Evolutionary conservation across 2,113 vertebrate species (phyloP), one percentile per base, ranked within the genome.

Genomic region (Chauna torquata): DNA sequence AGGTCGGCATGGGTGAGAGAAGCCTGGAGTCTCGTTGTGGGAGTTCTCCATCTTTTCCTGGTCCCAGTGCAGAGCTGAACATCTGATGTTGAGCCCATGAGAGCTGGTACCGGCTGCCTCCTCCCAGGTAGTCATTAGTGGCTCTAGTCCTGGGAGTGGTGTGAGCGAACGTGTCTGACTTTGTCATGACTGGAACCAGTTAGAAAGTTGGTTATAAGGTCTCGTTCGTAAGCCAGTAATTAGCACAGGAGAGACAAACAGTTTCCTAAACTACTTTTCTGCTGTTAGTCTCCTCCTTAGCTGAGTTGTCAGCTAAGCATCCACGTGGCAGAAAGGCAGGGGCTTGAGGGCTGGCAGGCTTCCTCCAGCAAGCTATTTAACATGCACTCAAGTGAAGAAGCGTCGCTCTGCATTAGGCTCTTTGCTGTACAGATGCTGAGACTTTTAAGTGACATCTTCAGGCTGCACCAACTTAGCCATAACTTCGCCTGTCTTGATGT

Each of bases 371-470:
- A 45, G 36, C 77, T 57, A 2, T 42, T 45, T 12, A 9, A 32
- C 40, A 1, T 8, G 36, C 12, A 1, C 58, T 22, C 24, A 0
- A 11, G 47, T 1, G 13, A 17, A 42, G 13, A 17, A 42, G 69
- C 61, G 36, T 61, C 16, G 1, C n/a, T 24, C 64, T 7, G 23
- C 12, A 0, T n/a, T 16, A 4, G 40, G 55, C 40, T 28, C 8
- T 5, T 42, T 5, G 55, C 62, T n/a, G 1, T 6, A 8, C 0
- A 3, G 69, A 4, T 40, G 62, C 64, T 36, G 8, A 0, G 16
- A 30, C 30, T 7, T 49, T 32, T 28, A 61, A 38, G 47, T 44
- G 58, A 34, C 30, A 9, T 50, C 64, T 86, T 55, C 45, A n/a
- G 69, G 28, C 28, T 70, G 69, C 42, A 57, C 27, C 36, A 17